These are phyloP conservation scores for Eupristina koningsbergeri DNA, from an alignment of 1,140 invertebrate species.

Conservation along the genomic window DNA sequence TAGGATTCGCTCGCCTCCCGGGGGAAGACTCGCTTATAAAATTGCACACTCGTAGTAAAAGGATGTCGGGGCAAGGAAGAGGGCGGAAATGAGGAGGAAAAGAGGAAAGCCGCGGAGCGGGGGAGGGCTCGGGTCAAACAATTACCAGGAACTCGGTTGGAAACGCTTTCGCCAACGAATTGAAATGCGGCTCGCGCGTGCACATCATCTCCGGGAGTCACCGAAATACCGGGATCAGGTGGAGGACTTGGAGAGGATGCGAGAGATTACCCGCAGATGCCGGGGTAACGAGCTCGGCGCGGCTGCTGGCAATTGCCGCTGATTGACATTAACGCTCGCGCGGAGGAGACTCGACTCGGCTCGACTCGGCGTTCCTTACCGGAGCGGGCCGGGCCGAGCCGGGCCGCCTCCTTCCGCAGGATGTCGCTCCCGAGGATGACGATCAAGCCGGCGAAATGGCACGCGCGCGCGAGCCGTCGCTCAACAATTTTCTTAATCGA, in stretches of 20 bases:
- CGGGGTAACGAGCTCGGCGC: constrained; percentile 60
- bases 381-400: too few species aligned
- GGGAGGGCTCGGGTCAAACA: neutral
- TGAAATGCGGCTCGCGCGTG: constrained; percentile 34
- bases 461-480: neutral
- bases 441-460: neutral
- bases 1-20: neutral
- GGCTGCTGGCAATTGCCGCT: constrained; percentile 62
- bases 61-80: neutral
- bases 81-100: neutral
- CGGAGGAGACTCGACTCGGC: too few species aligned
- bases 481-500: constrained; percentile 13
- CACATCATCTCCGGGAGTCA: constrained; percentile 19
- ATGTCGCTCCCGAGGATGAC: neutral
- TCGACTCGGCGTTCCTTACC: too few species aligned
- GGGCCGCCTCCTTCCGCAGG: too few species aligned
- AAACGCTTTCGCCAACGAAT: constrained; percentile 13
- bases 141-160: too few species aligned
- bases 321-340: constrained; percentile 64
- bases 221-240: neutral
- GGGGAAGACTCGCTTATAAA: neutral
- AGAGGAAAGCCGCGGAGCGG: neutral
- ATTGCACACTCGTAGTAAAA: neutral
- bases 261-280: constrained; percentile 65
- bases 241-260: too few species aligned